Evolutionary conservation across 2,888 invertebrate species (phyloP).

Genomic region (Apamea monoglypha): DNA sequence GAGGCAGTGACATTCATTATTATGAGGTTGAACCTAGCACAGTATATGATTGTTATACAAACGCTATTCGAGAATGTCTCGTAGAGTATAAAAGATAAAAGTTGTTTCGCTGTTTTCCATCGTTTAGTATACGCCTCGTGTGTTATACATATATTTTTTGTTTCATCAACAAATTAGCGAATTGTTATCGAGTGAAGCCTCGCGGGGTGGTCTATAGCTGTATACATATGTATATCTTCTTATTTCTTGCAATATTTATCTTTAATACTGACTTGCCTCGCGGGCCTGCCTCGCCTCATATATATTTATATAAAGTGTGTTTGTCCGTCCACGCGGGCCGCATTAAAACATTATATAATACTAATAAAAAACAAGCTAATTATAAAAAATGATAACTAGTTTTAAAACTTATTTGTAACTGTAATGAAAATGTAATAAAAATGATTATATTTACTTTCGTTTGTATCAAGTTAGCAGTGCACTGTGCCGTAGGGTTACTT

Average conservation of each 20-base stretch:
- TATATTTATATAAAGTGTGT: conserved; percentile 54
- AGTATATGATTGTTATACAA: conserved; percentile 15
- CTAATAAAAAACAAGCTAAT: conserved; percentile 77
- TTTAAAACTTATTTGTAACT: conserved; percentile 83
- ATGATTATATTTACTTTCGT: conserved; percentile 66
- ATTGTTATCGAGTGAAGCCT: conserved; percentile 53
- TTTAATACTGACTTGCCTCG: conserved; percentile 48
- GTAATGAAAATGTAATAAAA: conserved; percentile 82
- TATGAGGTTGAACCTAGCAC: neutral
- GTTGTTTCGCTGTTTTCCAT: conserved; percentile 20
- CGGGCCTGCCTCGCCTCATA: conserved; percentile 42
- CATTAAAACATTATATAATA: conserved; percentile 70
- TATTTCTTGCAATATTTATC: conserved; percentile 61
- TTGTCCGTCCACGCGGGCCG: conserved; percentile 70
- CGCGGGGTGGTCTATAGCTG: conserved; percentile 49
- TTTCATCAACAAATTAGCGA: conserved; percentile 58
- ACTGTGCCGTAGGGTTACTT: conserved; percentile 72
- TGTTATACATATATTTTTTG: conserved; percentile 17
- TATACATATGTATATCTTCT: conserved; percentile 58
- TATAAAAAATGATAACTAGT: conserved; percentile 80
- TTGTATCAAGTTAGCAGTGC: conserved; percentile 66
- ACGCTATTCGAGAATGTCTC: conserved; percentile 2
- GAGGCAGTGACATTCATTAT: neutral
- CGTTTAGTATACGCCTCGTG: conserved; percentile 41
- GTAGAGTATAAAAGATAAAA: conserved; percentile 18